Evolutionary conservation across 2,888 invertebrate genomes (phyloP).

Genomic region (Gastracanthus pulcherrimus): DNA sequence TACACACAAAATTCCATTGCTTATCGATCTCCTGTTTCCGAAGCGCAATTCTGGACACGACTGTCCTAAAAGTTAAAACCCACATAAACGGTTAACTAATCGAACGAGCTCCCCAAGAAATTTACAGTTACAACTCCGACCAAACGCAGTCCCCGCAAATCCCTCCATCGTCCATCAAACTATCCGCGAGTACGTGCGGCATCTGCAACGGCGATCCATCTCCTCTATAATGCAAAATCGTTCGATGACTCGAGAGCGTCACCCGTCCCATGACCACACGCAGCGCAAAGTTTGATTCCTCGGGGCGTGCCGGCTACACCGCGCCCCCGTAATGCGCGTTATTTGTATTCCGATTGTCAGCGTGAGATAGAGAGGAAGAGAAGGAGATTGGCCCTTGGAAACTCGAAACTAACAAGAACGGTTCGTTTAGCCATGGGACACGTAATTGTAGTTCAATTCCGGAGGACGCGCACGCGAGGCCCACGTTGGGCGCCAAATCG

Average conservation of each 20-base stretch:
- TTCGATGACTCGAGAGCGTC: background rate
- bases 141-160: background rate
- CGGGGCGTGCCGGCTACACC: background rate
- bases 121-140: background rate
- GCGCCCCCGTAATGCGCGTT: background rate
- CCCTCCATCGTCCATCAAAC: background rate
- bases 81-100: no score
- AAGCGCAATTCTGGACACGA: no score
- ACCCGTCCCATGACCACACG: background rate
- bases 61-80: no score
- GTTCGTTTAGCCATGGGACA: slow-evolving; percentile 20
- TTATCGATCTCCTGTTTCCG: no score
- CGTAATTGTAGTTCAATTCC: slow-evolving; percentile 32
- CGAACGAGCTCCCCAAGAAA: background rate
- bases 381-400: background rate
- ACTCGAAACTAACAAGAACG: slow-evolving; percentile 15
- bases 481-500: background rate
- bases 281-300: slow-evolving; percentile 25
- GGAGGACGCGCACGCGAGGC: background rate
- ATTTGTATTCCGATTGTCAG: slow-evolving; percentile 32
- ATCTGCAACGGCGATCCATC: background rate
- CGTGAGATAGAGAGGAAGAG: background rate
- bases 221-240: background rate
- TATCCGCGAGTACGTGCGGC: background rate
- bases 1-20: no score